Percentiles rank a stretch among this genome's conserved stretches.
Conservation (phyloP, 2,797 vertebrate genomes). For the Enteromius radiatus region DNA sequence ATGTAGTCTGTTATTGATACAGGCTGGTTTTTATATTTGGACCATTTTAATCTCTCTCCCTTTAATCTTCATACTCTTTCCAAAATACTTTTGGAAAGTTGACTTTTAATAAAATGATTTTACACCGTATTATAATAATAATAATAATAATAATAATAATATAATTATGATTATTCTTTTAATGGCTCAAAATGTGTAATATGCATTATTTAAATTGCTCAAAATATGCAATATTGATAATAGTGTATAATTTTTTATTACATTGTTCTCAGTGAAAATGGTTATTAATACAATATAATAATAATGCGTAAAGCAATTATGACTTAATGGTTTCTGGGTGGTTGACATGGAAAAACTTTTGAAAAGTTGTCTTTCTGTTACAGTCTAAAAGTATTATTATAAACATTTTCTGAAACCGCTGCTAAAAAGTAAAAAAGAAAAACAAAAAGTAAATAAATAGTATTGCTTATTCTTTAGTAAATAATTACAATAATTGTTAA, state of each 20-base stretch:
- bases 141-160: not conserved
- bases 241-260: not conserved
- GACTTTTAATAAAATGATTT: not conserved
- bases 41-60: not conserved
- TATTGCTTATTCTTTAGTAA: not conserved
- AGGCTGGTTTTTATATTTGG: not conserved
- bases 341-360: not conserved
- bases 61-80: not conserved
- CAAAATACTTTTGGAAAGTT: not conserved
- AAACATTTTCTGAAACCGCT: not conserved
- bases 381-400: not conserved
- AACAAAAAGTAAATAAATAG: not conserved
- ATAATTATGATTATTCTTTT: not conserved
- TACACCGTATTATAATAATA: not conserved
- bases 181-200: not conserved
- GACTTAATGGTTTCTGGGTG: not conserved
- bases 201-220: not conserved
- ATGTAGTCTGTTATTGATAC: slow-evolving; percentile 2
- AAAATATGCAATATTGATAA: not conserved
- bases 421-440: not conserved
- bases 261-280: not conserved
- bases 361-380: not conserved
- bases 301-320: not conserved
- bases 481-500: not conserved
- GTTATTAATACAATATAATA: not conserved